Percentiles rank a stretch among this genome's conserved stretches.
phyloP scores from a whole-genome alignment of 2,113 vertebrate genomes.

The Phaethon lepturus region DNA sequence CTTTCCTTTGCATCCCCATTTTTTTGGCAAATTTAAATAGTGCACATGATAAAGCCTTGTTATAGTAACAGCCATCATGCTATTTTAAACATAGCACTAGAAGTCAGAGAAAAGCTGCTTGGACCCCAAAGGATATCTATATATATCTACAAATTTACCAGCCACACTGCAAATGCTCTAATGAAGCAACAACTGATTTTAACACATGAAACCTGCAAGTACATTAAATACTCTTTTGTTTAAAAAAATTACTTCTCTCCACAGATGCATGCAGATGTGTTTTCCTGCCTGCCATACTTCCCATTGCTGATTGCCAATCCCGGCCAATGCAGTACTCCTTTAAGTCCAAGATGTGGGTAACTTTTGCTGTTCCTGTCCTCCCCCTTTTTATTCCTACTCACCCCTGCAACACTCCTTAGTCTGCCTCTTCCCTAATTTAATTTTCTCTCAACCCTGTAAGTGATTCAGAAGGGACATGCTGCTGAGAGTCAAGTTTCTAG shows the following conservation, averaged over 20 bases:
- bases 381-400: not conserved
- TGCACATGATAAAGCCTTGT: constrained; percentile 14
- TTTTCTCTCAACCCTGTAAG: not conserved
- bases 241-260: not conserved
- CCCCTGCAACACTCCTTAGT: not conserved
- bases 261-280: not conserved
- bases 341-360: constrained; percentile 26
- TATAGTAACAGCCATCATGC: not conserved
- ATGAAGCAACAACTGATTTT: constrained; percentile 53
- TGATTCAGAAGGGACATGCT: not conserved
- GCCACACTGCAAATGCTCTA: constrained; percentile 54
- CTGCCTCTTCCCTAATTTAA: not conserved
- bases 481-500: not conserved
- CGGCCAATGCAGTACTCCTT: not conserved
- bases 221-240: not conserved
- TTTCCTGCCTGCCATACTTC: not conserved
- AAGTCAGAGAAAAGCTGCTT: constrained; percentile 24
- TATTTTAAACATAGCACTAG: constrained; percentile 52
- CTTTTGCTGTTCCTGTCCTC: constrained; percentile 39
- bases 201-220: not conserved
- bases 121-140: not conserved
- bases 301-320: not conserved
- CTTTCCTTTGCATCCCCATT: constrained; percentile 30
- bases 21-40: constrained; percentile 40
- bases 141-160: not conserved